Conservation (phyloP, 92 coral and sea anemone species). For the Palythoa grandiflora region DNA sequence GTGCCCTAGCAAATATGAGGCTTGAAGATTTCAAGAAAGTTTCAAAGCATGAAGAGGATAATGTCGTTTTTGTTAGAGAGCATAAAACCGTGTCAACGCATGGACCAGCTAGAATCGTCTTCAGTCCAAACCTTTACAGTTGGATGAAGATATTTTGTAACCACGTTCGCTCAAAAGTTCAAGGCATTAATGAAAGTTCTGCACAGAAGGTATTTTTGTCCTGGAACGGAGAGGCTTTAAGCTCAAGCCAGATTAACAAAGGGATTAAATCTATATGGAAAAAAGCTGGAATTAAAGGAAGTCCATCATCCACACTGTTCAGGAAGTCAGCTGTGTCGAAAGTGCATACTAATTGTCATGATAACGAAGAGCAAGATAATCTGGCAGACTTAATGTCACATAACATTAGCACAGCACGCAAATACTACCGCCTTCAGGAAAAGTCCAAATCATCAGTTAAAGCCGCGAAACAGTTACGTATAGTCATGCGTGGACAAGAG, state of each 20-base stretch:
- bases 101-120: conserved; percentile 66
- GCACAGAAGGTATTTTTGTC: conserved; percentile 51
- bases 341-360: conserved; percentile 24
- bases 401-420: conserved; percentile 35
- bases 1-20: conserved; percentile 63
- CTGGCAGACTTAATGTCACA: neutral
- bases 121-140: conserved; percentile 47
- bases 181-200: neutral
- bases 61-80: conserved; percentile 49
- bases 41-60: conserved; percentile 32
- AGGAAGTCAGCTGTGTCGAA: conserved; percentile 36
- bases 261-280: conserved; percentile 29
- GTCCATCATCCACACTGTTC: conserved; percentile 48
- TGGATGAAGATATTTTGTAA: conserved; percentile 18
- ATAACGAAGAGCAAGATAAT: neutral
- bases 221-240: conserved; percentile 49
- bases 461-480: conserved; percentile 34
- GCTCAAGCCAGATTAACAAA: conserved; percentile 55
- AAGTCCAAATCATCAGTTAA: conserved; percentile 36
- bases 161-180: conserved; percentile 33
- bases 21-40: conserved; percentile 48
- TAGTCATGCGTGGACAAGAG: conserved; percentile 23
- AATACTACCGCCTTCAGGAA: conserved; percentile 37
- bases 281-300: conserved; percentile 56
- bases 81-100: conserved; percentile 64